Percentiles rank a stretch among this genome's conserved stretches.
Conservation (phyloP, 92 coral and sea anemone species). For the Parazoanthus darwini region DNA sequence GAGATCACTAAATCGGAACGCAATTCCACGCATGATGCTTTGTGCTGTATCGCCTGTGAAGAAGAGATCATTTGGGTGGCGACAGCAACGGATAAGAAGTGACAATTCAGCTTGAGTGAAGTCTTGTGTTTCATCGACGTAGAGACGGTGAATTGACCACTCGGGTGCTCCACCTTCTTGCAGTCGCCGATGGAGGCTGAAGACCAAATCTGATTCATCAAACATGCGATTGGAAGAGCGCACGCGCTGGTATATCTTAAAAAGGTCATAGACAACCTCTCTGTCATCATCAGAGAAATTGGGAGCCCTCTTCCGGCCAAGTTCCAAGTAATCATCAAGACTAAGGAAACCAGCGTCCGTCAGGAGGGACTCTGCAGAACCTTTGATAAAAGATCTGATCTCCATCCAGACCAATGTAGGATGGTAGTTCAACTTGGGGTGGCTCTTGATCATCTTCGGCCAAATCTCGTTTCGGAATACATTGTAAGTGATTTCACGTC, state of each 20-base stretch:
- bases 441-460: slow-evolving; percentile 80
- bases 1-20: slow-evolving; percentile 93
- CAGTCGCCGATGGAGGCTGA: slow-evolving; percentile 82
- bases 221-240: slow-evolving; percentile 67
- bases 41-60: slow-evolving; percentile 99
- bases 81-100: slow-evolving; percentile 88
- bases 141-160: slow-evolving; percentile 92
- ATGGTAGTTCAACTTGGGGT: slow-evolving; percentile 70
- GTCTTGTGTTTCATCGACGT: slow-evolving; percentile 98
- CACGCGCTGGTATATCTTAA: slow-evolving; percentile 71
- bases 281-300: slow-evolving; percentile 87
- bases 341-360: slow-evolving; percentile 67
- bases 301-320: slow-evolving; percentile 91
- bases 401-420: slow-evolving; percentile 98
- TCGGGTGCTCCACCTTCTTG: slow-evolving; percentile 59
- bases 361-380: slow-evolving; percentile 87
- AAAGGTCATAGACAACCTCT: slow-evolving; percentile 66
- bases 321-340: slow-evolving; percentile 71
- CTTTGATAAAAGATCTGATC: slow-evolving; percentile 94
- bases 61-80: slow-evolving; percentile 85
- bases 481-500: slow-evolving; percentile 90
- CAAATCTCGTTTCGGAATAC: slow-evolving; percentile 83
- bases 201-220: slow-evolving; percentile 93
- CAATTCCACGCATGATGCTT: slow-evolving; percentile 97
- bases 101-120: slow-evolving; percentile 95